Evolutionary conservation across 2,113 vertebrate species (phyloP), one percentile per base, ranked within the genome.

Genomic region (Theristicus caerulescens): DNA sequence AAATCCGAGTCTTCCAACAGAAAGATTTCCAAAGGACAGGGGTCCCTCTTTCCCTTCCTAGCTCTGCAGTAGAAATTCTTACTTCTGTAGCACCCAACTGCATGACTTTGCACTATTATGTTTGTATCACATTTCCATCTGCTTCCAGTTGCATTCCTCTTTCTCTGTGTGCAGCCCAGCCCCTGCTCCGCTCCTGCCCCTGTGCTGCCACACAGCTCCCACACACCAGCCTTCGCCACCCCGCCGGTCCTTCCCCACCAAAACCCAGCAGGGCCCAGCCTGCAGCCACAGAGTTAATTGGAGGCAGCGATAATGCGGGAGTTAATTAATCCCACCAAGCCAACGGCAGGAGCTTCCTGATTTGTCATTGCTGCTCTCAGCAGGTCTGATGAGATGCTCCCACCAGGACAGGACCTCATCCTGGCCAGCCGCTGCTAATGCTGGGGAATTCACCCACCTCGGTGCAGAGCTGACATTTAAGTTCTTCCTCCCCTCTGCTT

Each of bases 291-390:
- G 44, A 87, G 11, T 67, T 96, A 94, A 96, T 71, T 94, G 81
- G 55, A 93, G 52, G 38, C 54, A 82, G 69, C 0, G 15, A 61
- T 42, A 52, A 59, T 5, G 38, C 5, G 8, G 69, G n/a, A 92
- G 64, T 87, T 95, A 95, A 95, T 96, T 95, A 89, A 94, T 88
- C 62, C 73, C 84, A 82, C 79, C 77, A 93, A 95, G 84, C 58
- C 83, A 81, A 74, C 0, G 2, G 49, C 71, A 91, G 81, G 81
- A 70, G 40, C 54, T 66, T 94, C 82, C 83, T 86, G 86, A 80
- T 93, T 79, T 92, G 73, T 51, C 44, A 31, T 15, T 52, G 84
- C 67, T 51, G 47, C 54, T 91, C 76, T 80, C 84, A 90, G 81
- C 82, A 82, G 0, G 5, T 51, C 57, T 85, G 88, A 83, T 69